Conservation (phyloP, 2,888 invertebrate genomes). For the Macaria liturata region DNA sequence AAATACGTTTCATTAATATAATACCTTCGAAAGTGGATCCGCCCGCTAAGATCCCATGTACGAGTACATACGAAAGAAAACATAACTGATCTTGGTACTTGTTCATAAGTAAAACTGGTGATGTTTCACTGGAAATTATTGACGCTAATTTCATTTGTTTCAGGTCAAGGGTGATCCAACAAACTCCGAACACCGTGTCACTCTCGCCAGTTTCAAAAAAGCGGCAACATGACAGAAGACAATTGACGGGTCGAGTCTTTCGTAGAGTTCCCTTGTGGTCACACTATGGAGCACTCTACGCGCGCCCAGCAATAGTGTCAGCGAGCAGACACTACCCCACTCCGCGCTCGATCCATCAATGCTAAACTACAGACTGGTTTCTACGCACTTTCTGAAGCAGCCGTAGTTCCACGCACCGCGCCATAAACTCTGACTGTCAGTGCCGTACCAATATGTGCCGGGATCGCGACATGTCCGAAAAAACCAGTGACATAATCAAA, state of each 20-base stretch:
- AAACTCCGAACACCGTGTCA: slow-evolving; percentile 11
- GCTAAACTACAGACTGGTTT: slow-evolving; percentile 96
- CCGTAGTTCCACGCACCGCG: slow-evolving; percentile 86
- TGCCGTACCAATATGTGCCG: slow-evolving; percentile 86
- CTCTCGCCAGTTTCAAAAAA: slow-evolving; percentile 10
- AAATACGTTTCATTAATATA: too few relatives aligned
- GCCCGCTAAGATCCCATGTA: too few relatives aligned
- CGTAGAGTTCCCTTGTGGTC: slow-evolving; percentile 24
- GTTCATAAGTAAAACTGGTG: too few relatives aligned
- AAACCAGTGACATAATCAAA: slow-evolving; percentile 73
- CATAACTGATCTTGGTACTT: too few relatives aligned
- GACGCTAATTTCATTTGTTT: slow-evolving; percentile 39
- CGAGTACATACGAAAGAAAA: too few relatives aligned
- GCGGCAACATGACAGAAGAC: slow-evolving; percentile 65
- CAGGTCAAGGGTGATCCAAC: slow-evolving; percentile 43
- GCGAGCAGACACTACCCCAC: slow-evolving; percentile 62
- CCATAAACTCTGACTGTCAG: slow-evolving; percentile 55
- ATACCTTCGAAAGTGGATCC: too few relatives aligned
- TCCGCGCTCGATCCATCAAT: slow-evolving; percentile 81
- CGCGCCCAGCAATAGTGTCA: slow-evolving; percentile 45
- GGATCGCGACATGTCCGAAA: slow-evolving; percentile 87
- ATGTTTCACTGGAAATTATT: too few relatives aligned
- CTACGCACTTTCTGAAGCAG: slow-evolving; percentile 96
- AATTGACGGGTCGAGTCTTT: slow-evolving; percentile 52
- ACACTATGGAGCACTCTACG: slow-evolving; percentile 27